phyloP scores from a whole-genome alignment of 1,140 invertebrate species.

The Drosophila mayri region DNA sequence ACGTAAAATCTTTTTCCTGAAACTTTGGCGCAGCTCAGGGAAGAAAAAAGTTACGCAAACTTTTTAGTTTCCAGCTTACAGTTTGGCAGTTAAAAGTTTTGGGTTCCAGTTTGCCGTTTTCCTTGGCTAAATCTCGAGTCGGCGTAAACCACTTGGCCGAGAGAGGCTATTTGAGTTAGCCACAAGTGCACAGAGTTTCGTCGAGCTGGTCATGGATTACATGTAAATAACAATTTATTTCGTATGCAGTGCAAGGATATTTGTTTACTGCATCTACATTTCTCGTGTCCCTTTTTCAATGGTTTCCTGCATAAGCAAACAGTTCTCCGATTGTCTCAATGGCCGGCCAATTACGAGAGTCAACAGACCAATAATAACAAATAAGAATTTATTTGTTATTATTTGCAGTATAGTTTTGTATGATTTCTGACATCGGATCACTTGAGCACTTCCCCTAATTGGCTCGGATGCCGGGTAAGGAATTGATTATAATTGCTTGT shows the following conservation, averaged over 20 bases:
- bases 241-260: slow-evolving; percentile 10
- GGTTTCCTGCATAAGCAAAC: slow-evolving; percentile 22
- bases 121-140: slow-evolving; percentile 26
- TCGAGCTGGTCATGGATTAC: slow-evolving; percentile 26
- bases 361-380: slow-evolving; percentile 21
- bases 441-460: slow-evolving; percentile 64
- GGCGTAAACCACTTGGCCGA: slow-evolving; percentile 40
- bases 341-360: slow-evolving; percentile 24
- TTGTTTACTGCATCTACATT: slow-evolving; percentile 16
- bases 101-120: slow-evolving; percentile 24
- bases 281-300: neutral
- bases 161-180: slow-evolving; percentile 36
- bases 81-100: slow-evolving; percentile 44
- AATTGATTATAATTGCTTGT: slow-evolving; percentile 70
- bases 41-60: slow-evolving; percentile 17
- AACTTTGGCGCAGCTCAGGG: slow-evolving; percentile 23
- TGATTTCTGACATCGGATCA: neutral
- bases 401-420: slow-evolving; percentile 1
- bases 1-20: slow-evolving; percentile 46
- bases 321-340: slow-evolving; percentile 25
- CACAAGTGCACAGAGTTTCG: neutral
- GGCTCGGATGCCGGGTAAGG: slow-evolving; percentile 24
- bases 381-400: slow-evolving; percentile 47
- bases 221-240: slow-evolving; percentile 36
- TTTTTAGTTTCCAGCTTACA: slow-evolving; percentile 30